phyloP scores from a whole-genome alignment of 2,797 vertebrate species.

The Discoglossus pictus region DNA sequence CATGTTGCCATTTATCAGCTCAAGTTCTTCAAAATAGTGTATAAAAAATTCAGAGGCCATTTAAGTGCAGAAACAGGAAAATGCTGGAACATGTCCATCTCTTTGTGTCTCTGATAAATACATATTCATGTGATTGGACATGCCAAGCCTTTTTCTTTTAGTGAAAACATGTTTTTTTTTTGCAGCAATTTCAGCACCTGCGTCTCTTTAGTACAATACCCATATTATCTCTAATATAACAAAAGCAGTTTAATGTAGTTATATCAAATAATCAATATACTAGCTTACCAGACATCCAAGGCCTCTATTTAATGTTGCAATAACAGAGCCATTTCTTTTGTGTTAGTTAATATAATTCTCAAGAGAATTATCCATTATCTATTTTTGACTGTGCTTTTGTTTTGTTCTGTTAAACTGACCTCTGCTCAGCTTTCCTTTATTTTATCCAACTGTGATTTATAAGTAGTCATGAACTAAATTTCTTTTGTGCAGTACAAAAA shows the following conservation, averaged over 20 bases:
- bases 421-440: slow-evolving; percentile 12
- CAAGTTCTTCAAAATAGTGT: too few relatives aligned
- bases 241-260: neutral
- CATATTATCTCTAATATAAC: neutral
- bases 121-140: too few relatives aligned
- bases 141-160: too few relatives aligned
- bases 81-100: too few relatives aligned
- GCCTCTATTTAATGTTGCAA: slow-evolving; percentile 5
- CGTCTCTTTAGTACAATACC: too few relatives aligned
- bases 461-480: slow-evolving; percentile 14
- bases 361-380: slow-evolving; percentile 30
- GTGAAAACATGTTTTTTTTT: too few relatives aligned
- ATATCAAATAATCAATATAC: slow-evolving; percentile 22
- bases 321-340: slow-evolving; percentile 9
- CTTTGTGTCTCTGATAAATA: too few relatives aligned
- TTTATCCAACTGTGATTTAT: slow-evolving; percentile 28
- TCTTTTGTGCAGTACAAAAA: slow-evolving; percentile 15
- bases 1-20: too few relatives aligned
- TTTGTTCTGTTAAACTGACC: slow-evolving; percentile 31
- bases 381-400: slow-evolving; percentile 32
- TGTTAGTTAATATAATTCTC: slow-evolving; percentile 26
- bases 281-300: neutral
- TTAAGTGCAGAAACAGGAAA: too few relatives aligned
- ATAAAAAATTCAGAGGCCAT: too few relatives aligned
- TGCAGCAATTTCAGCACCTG: too few relatives aligned